Conservation (phyloP, 2,888 invertebrate species). For the Epinotia nisella region DNA sequence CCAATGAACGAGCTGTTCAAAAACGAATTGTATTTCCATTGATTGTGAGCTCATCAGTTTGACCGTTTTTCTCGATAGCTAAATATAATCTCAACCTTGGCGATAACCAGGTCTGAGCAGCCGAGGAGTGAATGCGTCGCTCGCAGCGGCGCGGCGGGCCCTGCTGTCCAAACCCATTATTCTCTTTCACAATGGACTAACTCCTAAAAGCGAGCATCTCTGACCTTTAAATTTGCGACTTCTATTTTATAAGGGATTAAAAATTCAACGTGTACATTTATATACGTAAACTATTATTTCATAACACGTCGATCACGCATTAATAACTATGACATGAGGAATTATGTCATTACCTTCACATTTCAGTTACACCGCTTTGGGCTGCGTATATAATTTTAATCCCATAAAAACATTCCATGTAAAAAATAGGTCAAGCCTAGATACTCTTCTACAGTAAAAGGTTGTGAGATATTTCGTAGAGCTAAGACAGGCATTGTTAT, state of each 20-base stretch:
- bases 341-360: too few species aligned
- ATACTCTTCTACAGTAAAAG: too few species aligned
- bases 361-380: too few species aligned
- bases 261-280: neutral
- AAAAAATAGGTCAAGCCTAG: too few species aligned
- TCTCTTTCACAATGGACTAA: constrained; percentile 25
- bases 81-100: constrained; percentile 40
- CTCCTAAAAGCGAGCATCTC: constrained; percentile 16
- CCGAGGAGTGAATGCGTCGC: constrained; percentile 29
- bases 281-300: neutral
- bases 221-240: constrained; percentile 28
- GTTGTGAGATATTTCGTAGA: too few species aligned
- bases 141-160: constrained; percentile 1
- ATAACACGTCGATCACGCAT: too few species aligned
- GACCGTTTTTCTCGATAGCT: constrained; percentile 53
- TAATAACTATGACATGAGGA: too few species aligned
- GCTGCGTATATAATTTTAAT: too few species aligned
- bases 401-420: too few species aligned
- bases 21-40: constrained; percentile 54
- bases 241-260: constrained; percentile 16
- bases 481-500: too few species aligned
- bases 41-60: constrained; percentile 49
- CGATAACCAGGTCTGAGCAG: constrained; percentile 33
- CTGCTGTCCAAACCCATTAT: constrained; percentile 18
- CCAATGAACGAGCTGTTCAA: constrained; percentile 56